phyloP scores from a whole-genome alignment of 2,888 invertebrate genomes.

The Phaedon cochleariae region DNA sequence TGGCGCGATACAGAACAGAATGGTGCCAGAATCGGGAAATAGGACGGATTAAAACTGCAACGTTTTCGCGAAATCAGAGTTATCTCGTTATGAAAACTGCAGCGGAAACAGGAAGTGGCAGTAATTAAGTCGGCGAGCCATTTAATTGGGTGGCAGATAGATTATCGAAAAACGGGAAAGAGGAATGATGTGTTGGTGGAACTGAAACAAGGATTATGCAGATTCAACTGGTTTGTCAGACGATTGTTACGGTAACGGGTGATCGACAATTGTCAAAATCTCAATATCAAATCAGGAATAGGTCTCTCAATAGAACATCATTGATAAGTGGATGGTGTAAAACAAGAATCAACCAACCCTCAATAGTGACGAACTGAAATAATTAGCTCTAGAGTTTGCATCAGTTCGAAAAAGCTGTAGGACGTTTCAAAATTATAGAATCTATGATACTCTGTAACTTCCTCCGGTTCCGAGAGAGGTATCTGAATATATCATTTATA shows the following conservation, averaged over 20 bases:
- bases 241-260: too few relatives aligned
- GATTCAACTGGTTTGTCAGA: too few relatives aligned
- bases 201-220: too few relatives aligned
- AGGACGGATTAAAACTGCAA: conserved; percentile 2
- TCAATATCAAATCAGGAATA: too few relatives aligned
- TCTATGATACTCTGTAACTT: conserved; percentile 21
- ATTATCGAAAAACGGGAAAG: background rate
- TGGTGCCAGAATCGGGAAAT: conserved; percentile 12
- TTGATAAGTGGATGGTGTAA: background rate
- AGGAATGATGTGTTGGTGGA: too few relatives aligned
- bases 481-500: conserved; percentile 10
- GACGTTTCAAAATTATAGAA: conserved; percentile 14
- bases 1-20: conserved; percentile 17
- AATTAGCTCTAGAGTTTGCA: conserved; percentile 16
- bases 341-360: background rate
- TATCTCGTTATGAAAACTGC: background rate
- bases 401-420: conserved; percentile 19
- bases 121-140: background rate
- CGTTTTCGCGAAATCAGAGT: background rate
- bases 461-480: conserved; percentile 7
- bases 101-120: background rate
- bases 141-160: background rate
- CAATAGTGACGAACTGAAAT: too few relatives aligned
- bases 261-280: too few relatives aligned
- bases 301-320: too few relatives aligned